These are phyloP conservation scores for Poliocrania exsul DNA, from an alignment of 2,797 vertebrate genomes.

Conservation along the genomic window DNA sequence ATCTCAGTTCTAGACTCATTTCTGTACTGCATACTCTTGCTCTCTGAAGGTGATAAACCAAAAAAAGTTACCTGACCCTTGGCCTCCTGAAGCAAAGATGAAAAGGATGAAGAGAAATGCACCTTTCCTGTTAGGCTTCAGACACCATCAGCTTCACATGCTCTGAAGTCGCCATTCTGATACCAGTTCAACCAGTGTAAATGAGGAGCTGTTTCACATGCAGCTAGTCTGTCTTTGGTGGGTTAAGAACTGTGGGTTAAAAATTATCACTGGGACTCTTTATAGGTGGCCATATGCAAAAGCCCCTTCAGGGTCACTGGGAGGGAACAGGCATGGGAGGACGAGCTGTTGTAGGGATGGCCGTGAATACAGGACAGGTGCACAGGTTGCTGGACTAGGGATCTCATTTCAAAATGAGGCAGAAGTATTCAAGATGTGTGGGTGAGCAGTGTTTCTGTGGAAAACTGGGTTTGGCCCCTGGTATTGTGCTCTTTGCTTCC, in stretches of 20 bases:
- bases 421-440: not conserved
- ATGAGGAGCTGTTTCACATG: not conserved
- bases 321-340: not conserved
- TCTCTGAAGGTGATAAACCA: not conserved
- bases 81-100: not conserved
- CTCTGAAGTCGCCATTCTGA: not conserved
- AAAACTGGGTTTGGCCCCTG: not conserved
- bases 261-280: not conserved
- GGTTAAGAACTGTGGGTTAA: rapidly evolving
- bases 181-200: not conserved
- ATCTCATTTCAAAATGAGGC: not conserved
- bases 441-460: not conserved
- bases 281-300: not conserved
- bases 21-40: not conserved
- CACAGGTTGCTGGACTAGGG: not conserved
- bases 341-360: not conserved
- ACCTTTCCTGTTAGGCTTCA: not conserved
- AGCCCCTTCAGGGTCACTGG: not conserved
- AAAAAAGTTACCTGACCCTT: not conserved
- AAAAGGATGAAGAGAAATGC: not conserved
- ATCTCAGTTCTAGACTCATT: not conserved
- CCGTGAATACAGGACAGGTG: not conserved
- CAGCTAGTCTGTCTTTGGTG: not conserved
- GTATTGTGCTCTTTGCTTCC: not conserved
- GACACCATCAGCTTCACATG: not conserved